These are phyloP conservation scores for Pluvialis apricaria DNA, from an alignment of 2,113 vertebrate species.

Conservation along the genomic window DNA sequence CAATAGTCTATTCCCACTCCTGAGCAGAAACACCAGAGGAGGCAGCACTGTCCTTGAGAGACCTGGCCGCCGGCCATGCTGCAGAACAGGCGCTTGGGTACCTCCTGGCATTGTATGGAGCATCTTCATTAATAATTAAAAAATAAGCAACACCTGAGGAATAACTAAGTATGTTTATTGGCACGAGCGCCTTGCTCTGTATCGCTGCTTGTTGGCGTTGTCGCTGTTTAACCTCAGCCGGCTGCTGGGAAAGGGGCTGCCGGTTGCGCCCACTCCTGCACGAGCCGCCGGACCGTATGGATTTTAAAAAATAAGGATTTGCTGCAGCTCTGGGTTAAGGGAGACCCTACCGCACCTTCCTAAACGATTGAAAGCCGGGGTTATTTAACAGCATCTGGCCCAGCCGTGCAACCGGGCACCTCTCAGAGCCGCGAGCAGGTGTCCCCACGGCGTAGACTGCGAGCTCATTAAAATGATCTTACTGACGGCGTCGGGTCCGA, in stretches of 20 bases:
- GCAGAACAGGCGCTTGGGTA: background rate
- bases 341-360: background rate
- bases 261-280: accelerated
- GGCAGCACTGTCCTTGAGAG: background rate
- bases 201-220: background rate
- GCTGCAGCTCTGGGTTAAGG: background rate
- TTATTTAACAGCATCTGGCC: background rate
- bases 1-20: background rate
- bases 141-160: background rate
- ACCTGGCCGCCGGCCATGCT: background rate
- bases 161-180: background rate
- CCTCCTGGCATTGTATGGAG: background rate
- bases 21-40: background rate
- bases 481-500: background rate
- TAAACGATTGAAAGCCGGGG: too few relatives aligned
- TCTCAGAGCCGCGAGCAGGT: background rate
- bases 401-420: background rate
- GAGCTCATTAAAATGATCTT: background rate
- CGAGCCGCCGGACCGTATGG: accelerated
- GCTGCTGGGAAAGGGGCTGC: background rate
- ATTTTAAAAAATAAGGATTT: background rate
- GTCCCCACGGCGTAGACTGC: accelerated
- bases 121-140: background rate
- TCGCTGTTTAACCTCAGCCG: background rate
- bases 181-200: background rate